Base-by-base conservation (phyloP, 2,888 invertebrate species). In the Trissonchulus sp. region DNA sequence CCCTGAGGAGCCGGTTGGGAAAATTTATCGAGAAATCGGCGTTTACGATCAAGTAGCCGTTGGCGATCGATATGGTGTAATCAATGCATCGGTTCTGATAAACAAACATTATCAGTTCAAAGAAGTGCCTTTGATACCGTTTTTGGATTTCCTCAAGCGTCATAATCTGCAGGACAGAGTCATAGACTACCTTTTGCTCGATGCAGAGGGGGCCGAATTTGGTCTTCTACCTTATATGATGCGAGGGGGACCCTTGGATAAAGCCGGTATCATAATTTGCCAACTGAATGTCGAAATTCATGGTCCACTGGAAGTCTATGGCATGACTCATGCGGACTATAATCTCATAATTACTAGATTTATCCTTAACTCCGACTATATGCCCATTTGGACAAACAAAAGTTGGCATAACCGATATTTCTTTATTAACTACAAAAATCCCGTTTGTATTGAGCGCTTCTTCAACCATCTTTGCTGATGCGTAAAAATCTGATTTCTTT, bases 121-220 rank as follows among this genome's bases (percentile, higher is more conserved):
- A 30, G 34, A 63, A 15, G 72, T 75, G 15, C 18, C 33, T 34
- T 63, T 60, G 28, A 37, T 75, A 3, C 71, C 72, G 1, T 35
- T 75, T n/a, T n/a, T 1, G 3, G 63, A 72, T 23, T 35, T 75
- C 2, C 33, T 72, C 34, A 62, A 34, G 48, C 8, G 23, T 8
- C 35, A 48, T 23, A 48, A n/a, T 76, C n/a, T 34, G 28, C n/a
- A 35, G 63, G 60, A 60, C 33, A 30, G 34, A 63, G 48, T 48
- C 36, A 63, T 75, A 1, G 75, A 75, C 36, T 75, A 65, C 33
- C 73, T 75, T 33, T 73, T 75, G 18, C 33, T 75, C 28, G 75
- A 75, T 60, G 63, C 72, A 23, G 75, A 75, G 34, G 75, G 75
- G 18, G 73, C 73, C 1, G 75, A 75, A 33, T 75, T 63, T 48